A percentile compares a stretch with the other conserved stretches of the same genome.
These are phyloP conservation scores for Condylura cristata DNA, from an alignment of 2,113 vertebrate genomes.

Conservation along the genomic window DNA sequence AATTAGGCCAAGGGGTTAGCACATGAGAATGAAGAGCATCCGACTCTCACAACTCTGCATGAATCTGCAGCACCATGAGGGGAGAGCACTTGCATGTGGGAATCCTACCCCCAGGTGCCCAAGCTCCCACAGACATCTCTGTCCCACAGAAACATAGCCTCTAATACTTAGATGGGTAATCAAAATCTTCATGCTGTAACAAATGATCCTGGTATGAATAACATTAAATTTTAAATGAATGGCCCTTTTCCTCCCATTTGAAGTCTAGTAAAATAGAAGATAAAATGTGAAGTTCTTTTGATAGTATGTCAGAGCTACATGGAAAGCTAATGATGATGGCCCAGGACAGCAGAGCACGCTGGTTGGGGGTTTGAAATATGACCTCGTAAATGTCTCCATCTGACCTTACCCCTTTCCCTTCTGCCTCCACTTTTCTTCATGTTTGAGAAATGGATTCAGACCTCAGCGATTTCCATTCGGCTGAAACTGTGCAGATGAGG, in stretches of 20 bases:
- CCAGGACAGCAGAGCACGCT: constrained; percentile 21
- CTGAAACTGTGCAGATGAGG: constrained; percentile 54
- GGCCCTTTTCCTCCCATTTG: constrained; percentile 44
- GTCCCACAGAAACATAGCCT: background rate
- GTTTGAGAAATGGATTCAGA: constrained; percentile 19
- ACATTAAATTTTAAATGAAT: constrained; percentile 15
- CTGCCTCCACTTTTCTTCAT: background rate
- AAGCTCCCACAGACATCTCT: background rate
- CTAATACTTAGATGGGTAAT: constrained; percentile 57
- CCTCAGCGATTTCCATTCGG: constrained; percentile 54
- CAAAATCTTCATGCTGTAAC: constrained; percentile 46
- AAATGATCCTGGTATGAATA: constrained; percentile 20
- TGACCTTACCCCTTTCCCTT: background rate
- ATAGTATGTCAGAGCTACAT: constrained; percentile 3
- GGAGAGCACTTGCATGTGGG: background rate
- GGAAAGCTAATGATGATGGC: background rate
- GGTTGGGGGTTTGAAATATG: constrained; percentile 60
- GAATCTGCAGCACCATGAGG: background rate
- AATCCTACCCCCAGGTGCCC: background rate
- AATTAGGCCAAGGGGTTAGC: background rate
- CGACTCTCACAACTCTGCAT: background rate
- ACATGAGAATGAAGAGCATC: background rate
- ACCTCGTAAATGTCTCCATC: constrained; percentile 5
- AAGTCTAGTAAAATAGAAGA: constrained; percentile 65
- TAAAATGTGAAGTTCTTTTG: constrained; percentile 37